These are phyloP conservation scores for Caretta caretta DNA, from an alignment of 2,113 vertebrate species.

Conservation along the genomic window DNA sequence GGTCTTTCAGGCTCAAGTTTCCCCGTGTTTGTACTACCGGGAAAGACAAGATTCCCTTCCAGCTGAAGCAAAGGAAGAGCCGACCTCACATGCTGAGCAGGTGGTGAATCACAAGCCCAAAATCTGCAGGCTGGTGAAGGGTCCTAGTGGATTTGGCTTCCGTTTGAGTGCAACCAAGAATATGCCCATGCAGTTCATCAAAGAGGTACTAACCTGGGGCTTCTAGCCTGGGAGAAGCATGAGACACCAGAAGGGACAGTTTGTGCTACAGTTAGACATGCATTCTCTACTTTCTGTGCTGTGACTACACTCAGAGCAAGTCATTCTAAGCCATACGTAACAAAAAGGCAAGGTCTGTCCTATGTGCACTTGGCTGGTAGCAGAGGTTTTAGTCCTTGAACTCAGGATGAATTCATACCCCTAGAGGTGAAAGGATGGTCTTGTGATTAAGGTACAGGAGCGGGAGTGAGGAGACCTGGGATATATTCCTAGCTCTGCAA, in stretches of 20 bases:
- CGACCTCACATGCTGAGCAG: background rate
- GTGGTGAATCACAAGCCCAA: conserved; percentile 83
- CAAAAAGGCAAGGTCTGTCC: background rate
- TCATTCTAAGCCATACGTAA: background rate
- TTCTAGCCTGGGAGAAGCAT: background rate
- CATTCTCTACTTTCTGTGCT: background rate
- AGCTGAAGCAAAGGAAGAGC: conserved; percentile 13
- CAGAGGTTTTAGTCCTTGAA: background rate
- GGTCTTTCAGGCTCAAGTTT: conserved; percentile 83
- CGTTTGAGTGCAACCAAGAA: conserved; percentile 88
- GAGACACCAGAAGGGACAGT: background rate
- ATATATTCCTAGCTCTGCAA: background rate
- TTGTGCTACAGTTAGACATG: background rate
- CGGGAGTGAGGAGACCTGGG: background rate
- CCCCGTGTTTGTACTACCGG: conserved; percentile 86
- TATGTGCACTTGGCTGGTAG: background rate
- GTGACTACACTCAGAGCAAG: background rate
- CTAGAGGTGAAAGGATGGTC: background rate
- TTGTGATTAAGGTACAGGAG: background rate
- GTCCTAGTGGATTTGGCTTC: conserved; percentile 88
- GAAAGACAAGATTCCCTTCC: conserved; percentile 69
- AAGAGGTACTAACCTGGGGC: conserved; percentile 81
- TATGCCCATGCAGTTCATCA: conserved; percentile 84
- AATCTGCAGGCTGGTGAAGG: conserved; percentile 87
- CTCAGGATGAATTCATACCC: background rate